These are phyloP conservation scores for Thalpophila matura DNA, from an alignment of 2,888 invertebrate species.

Conservation along the genomic window DNA sequence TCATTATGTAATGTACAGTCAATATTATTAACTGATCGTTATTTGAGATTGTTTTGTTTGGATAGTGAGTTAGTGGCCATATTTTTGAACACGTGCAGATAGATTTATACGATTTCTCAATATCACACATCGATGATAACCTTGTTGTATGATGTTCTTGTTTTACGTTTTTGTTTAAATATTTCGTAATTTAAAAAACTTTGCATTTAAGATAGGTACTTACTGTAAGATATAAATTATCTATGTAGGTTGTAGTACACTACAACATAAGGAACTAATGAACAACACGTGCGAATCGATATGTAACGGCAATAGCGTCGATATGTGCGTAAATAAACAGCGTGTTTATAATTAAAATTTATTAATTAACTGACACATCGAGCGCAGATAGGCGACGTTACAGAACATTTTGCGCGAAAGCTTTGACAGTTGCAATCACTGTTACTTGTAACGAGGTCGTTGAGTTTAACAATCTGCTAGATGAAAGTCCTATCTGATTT, in stretches of 20 bases:
- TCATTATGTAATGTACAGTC: slow-evolving; percentile 48
- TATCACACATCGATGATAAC: slow-evolving; percentile 26
- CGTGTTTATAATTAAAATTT: slow-evolving; percentile 28
- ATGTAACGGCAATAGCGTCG: background rate
- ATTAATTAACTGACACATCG: slow-evolving; percentile 37
- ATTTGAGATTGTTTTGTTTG: slow-evolving; percentile 46
- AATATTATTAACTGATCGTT: slow-evolving; percentile 51
- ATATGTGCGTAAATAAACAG: slow-evolving; percentile 19
- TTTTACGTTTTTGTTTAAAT: slow-evolving; percentile 27
- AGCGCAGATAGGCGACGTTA: slow-evolving; percentile 27
- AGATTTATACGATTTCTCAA: slow-evolving; percentile 23
- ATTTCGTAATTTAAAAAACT: background rate
- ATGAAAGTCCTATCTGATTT: slow-evolving; percentile 38
- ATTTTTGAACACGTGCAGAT: slow-evolving; percentile 51
- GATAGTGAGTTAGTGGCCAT: slow-evolving; percentile 14
- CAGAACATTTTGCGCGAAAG: slow-evolving; percentile 34
- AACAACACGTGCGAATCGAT: slow-evolving; percentile 21
- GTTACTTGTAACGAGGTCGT: slow-evolving; percentile 38
- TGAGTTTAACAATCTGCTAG: slow-evolving; percentile 34
- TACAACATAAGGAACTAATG: background rate
- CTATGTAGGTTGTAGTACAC: background rate
- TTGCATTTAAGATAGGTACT: background rate
- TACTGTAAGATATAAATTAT: background rate
- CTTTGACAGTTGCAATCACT: slow-evolving; percentile 42
- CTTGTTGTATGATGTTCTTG: slow-evolving; percentile 18